Evolutionary conservation across 53 echinoderm and acorn worm species (phyloP).

Genomic region (Echinarachnius parma): DNA sequence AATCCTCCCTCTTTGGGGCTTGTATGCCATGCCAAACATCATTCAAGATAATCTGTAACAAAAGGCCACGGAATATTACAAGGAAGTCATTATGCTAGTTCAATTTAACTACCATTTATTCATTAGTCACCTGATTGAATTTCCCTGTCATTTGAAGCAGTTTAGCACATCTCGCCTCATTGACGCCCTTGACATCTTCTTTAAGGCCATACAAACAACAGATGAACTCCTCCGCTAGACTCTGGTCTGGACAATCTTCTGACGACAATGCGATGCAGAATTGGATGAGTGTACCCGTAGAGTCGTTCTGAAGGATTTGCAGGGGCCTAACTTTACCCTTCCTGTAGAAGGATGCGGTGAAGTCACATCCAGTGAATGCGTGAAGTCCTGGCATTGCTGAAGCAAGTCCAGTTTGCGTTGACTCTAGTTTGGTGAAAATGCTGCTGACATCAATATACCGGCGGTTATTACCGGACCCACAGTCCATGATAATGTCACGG

Average conservation of each 20-base stretch:
- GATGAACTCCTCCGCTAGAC: conserved; percentile 49
- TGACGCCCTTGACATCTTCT: conserved; percentile 32
- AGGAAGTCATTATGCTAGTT: neutral
- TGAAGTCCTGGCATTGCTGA: conserved; percentile 50
- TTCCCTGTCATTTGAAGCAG: conserved; percentile 58
- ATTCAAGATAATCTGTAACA: neutral
- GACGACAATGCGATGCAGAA: conserved; percentile 9
- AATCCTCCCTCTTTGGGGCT: neutral
- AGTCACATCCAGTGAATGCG: conserved; percentile 64
- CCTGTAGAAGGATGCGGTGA: conserved; percentile 57
- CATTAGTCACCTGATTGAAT: conserved; percentile 41
- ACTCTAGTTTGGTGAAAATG: conserved; percentile 50
- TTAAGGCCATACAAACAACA: conserved; percentile 60
- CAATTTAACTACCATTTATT: neutral
- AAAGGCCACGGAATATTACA: neutral
- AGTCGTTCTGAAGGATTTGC: conserved; percentile 47
- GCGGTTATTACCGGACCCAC: conserved; percentile 40
- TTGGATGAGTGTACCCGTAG: conserved; percentile 2
- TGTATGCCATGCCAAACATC: neutral
- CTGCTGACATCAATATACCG: conserved; percentile 27
- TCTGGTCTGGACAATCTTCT: conserved; percentile 46
- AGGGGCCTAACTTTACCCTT: conserved; percentile 69
- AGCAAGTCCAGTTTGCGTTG: conserved; percentile 54
- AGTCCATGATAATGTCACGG: conserved; percentile 54
- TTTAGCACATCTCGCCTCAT: conserved; percentile 53